Evolutionary conservation across 1,140 invertebrate genomes (phyloP).

Genomic region (Sarcophaga bullata): DNA sequence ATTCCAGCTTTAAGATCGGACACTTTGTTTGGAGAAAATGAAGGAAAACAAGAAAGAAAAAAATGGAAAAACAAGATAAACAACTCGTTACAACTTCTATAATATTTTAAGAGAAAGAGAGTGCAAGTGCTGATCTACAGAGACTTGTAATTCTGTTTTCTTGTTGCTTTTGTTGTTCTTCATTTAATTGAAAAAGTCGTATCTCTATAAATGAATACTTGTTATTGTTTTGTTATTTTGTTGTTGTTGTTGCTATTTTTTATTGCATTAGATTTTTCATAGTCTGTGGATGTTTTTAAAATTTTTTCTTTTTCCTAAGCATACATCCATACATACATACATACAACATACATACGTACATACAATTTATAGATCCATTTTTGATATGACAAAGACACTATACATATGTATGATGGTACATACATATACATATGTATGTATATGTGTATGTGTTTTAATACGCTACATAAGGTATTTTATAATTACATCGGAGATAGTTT

Average conservation of each 20-base stretch:
- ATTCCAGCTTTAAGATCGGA: not conserved
- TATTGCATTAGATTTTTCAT: not conserved
- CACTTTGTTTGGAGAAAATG: conserved; percentile 26
- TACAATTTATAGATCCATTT: conserved; percentile 31
- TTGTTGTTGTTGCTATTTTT: not conserved
- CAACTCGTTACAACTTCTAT: conserved; percentile 21
- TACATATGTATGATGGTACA: not conserved
- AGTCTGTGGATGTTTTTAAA: not conserved
- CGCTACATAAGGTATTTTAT: not conserved
- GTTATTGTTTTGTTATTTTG: not conserved
- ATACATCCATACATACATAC: not conserved
- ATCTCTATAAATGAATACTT: conserved; percentile 31
- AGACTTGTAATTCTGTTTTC: conserved; percentile 19
- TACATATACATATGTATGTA: not conserved
- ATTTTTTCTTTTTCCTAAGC: not conserved
- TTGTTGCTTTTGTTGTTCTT: not conserved
- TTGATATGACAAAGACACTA: conserved; percentile 27
- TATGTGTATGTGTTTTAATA: not conserved
- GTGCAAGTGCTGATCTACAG: conserved; percentile 26
- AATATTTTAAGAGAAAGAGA: conserved; percentile 27
- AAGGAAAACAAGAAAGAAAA: not conserved
- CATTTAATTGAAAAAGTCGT: conserved; percentile 34
- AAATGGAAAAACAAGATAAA: conserved; percentile 30
- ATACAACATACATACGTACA: no score
- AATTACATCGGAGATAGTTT: no score